Conservation (phyloP, 2,888 invertebrate species). For the Hybos culiciformis region DNA sequence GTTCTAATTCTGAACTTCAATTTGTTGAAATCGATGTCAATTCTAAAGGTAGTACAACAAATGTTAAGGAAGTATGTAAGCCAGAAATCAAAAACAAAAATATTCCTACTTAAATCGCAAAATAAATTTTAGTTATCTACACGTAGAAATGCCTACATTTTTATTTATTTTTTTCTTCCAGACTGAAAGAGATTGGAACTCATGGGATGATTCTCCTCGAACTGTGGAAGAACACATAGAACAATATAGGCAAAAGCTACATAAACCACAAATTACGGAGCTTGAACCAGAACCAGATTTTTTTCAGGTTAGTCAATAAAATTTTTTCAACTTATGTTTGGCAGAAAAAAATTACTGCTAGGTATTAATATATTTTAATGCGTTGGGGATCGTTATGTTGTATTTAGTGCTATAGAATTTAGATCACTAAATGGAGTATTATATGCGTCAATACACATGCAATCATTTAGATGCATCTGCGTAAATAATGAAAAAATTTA, state of each 20-base stretch:
- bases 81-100: not conserved
- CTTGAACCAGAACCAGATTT: conserved; percentile 40
- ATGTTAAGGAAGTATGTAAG: no score
- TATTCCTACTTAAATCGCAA: conserved; percentile 5
- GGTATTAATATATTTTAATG: not conserved
- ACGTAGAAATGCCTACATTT: not conserved
- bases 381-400: no score
- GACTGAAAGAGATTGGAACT: conserved; percentile 40
- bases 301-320: conserved; percentile 36
- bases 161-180: conserved; percentile 17
- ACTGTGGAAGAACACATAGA: conserved; percentile 50
- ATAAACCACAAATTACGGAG: conserved; percentile 34
- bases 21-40: no score
- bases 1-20: no score
- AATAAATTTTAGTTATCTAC: conserved; percentile 6
- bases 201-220: conserved; percentile 45
- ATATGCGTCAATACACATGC: no score
- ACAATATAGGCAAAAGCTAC: conserved; percentile 42
- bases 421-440: no score
- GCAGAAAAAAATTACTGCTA: not conserved
- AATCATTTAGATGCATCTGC: no score
- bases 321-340: not conserved
- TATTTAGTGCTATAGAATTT: no score
- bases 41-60: no score
- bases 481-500: no score